phyloP scores from a whole-genome alignment of 2,888 invertebrate species.

The Nephrocerus scutellatus region DNA sequence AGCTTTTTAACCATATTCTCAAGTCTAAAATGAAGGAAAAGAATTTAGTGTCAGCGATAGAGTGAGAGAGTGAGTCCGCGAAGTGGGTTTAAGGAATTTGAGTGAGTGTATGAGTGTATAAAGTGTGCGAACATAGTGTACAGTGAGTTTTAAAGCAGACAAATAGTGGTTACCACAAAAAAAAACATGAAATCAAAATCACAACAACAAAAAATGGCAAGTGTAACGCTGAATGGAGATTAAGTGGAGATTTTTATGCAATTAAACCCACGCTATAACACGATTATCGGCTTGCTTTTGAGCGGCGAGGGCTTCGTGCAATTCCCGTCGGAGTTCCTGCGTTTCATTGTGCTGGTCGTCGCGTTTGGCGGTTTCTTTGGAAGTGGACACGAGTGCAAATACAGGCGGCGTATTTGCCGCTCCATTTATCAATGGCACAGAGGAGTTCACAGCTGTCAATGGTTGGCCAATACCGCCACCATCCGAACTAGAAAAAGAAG shows the following conservation, averaged over 20 bases:
- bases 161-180: constrained; percentile 1
- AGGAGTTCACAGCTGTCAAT: constrained; percentile 12
- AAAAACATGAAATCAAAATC: constrained; percentile 13
- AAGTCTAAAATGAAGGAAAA: constrained; percentile 39
- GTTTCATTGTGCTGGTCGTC: too few relatives aligned
- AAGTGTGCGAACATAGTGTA: constrained; percentile 20
- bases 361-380: too few relatives aligned
- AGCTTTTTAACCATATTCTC: constrained; percentile 47
- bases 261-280: constrained; percentile 49
- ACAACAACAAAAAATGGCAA: constrained; percentile 9
- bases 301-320: constrained; percentile 43
- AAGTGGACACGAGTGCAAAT: too few relatives aligned
- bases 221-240: constrained; percentile 15
- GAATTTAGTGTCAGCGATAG: constrained; percentile 24
- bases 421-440: constrained; percentile 8
- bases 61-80: constrained; percentile 10
- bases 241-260: constrained; percentile 15
- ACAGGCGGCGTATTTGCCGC: too few relatives aligned
- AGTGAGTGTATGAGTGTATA: constrained; percentile 30
- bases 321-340: constrained; percentile 40
- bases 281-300: constrained; percentile 46
- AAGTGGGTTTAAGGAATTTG: neutral
- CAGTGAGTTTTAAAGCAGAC: constrained; percentile 12
- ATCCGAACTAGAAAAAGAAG: constrained; percentile 35
- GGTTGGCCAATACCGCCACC: constrained; percentile 24